These are phyloP conservation scores for Phocides pigmalion DNA, from an alignment of 1,140 invertebrate genomes.

Conservation along the genomic window DNA sequence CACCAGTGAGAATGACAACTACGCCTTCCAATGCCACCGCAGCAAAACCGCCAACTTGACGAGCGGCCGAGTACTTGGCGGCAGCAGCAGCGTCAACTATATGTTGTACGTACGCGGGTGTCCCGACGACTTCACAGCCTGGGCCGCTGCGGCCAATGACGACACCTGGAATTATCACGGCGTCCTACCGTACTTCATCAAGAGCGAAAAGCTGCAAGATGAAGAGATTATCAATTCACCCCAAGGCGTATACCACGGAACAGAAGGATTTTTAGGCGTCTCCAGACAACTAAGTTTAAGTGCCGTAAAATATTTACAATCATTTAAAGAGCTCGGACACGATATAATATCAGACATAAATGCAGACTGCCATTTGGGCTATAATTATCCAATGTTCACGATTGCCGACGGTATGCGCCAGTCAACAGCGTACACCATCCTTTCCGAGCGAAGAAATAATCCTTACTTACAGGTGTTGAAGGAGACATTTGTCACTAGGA, in stretches of 20 bases:
- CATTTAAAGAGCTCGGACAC: conserved; percentile 48
- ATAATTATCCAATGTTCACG: conserved; percentile 74
- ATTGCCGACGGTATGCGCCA: conserved; percentile 84
- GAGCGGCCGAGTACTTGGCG: not conserved
- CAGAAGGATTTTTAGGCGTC: not conserved
- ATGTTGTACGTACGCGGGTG: not conserved
- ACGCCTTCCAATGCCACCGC: not conserved
- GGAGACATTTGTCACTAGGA: conserved; percentile 48
- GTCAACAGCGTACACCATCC: not conserved
- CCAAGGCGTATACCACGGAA: not conserved
- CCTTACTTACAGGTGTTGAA: conserved; percentile 78
- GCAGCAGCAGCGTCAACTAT: not conserved
- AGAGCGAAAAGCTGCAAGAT: not conserved
- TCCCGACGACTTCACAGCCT: not conserved
- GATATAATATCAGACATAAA: conserved; percentile 45
- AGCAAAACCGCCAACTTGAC: not conserved
- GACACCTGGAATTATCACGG: not conserved
- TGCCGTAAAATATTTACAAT: conserved; percentile 37
- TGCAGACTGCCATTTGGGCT: conserved; percentile 43
- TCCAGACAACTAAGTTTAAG: not conserved
- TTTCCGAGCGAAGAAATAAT: conserved; percentile 56
- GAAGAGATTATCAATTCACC: not conserved
- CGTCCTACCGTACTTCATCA: not conserved
- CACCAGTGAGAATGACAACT: not conserved
- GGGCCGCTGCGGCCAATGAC: not conserved